Evolutionary conservation across 2,888 invertebrate genomes (phyloP).

Genomic region (Parnassius smintheus): DNA sequence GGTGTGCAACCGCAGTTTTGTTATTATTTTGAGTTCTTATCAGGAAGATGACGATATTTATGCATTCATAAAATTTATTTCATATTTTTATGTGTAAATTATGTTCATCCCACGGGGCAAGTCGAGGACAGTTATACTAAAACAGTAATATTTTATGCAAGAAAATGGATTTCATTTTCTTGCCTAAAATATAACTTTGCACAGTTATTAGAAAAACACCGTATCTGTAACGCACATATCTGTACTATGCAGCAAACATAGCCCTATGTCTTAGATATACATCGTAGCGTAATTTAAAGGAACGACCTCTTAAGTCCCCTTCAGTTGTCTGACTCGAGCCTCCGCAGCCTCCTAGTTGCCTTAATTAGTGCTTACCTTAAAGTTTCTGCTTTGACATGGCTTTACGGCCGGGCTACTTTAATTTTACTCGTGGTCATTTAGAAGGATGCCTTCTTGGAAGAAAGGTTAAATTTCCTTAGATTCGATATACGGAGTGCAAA

Average conservation of each 20-base stretch:
- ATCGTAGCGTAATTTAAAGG: slow-evolving; percentile 72
- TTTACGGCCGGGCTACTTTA: slow-evolving; percentile 1
- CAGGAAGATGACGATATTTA: no score
- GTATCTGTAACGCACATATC: no score
- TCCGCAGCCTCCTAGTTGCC: slow-evolving; percentile 34
- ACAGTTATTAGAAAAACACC: no score
- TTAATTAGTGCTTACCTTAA: slow-evolving; percentile 43
- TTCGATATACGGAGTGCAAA: not conserved
- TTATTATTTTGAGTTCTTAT: no score
- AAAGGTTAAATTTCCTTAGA: not conserved
- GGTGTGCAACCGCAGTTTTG: no score
- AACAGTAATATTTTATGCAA: no score
- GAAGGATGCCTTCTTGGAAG: not conserved
- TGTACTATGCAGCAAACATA: slow-evolving; percentile 17
- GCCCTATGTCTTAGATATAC: slow-evolving; percentile 56
- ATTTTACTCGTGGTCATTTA: not conserved
- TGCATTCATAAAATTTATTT: no score
- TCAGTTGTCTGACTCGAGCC: slow-evolving; percentile 50
- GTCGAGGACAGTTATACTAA: no score
- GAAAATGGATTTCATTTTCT: no score
- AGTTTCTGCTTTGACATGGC: slow-evolving; percentile 36
- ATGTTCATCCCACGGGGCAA: no score
- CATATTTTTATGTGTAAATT: no score
- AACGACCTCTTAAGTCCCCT: slow-evolving; percentile 72
- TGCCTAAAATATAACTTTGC: no score